Conservation (phyloP, 2,113 vertebrate species). For the Actinemys pallida region DNA sequence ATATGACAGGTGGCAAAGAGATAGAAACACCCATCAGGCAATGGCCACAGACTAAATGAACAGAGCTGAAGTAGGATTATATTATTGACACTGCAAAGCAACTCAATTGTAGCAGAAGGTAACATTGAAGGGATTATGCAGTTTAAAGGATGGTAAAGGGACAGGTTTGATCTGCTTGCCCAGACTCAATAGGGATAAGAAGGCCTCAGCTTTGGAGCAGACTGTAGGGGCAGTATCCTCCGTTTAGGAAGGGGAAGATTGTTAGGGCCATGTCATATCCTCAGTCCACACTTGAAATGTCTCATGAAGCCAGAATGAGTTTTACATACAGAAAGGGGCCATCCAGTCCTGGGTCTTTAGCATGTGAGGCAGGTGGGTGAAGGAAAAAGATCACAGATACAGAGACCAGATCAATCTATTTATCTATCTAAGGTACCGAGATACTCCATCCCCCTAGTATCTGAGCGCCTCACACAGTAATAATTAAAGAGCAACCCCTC, state of each 20-base stretch:
- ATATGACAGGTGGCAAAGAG: background rate
- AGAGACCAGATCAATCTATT: background rate
- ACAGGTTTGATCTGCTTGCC: constrained; percentile 37
- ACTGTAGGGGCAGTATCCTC: background rate
- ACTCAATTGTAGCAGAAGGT: background rate
- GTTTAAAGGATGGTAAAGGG: background rate
- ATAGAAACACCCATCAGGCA: background rate
- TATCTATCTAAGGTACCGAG: background rate
- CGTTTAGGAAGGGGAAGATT: background rate
- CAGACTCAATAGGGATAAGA: background rate
- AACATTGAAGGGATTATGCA: background rate
- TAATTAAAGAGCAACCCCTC: constrained; percentile 30
- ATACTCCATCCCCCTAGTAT: background rate
- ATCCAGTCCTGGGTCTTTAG: background rate
- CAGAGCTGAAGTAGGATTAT: background rate
- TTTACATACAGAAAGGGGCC: background rate
- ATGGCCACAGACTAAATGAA: background rate
- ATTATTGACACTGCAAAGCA: background rate
- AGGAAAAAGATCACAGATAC: background rate
- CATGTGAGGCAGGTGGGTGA: background rate
- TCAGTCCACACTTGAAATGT: background rate
- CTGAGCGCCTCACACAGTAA: background rate
- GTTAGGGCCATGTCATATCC: background rate
- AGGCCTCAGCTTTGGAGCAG: background rate
- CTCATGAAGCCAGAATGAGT: background rate